Evolutionary conservation across 2,888 invertebrate genomes (phyloP).

Genomic region (Tortricodes alternella): DNA sequence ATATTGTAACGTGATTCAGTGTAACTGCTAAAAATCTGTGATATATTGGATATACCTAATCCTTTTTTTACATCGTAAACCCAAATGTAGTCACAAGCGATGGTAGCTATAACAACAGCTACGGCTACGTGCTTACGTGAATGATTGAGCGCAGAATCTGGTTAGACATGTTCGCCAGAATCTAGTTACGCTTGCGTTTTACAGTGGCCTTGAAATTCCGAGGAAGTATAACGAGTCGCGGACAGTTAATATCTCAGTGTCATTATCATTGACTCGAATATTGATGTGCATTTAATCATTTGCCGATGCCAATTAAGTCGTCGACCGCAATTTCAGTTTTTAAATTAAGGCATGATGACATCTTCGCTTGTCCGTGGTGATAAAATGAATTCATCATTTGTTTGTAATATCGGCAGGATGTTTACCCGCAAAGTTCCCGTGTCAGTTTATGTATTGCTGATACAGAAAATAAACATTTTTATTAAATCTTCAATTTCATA

Average conservation of each 20-base stretch:
- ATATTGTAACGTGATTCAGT: too few relatives aligned
- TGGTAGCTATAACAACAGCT: neutral
- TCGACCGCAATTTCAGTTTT: conserved; percentile 8
- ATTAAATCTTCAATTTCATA: conserved; percentile 3
- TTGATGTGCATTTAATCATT: conserved; percentile 18
- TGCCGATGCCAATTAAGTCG: conserved; percentile 19
- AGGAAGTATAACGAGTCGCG: conserved; percentile 21
- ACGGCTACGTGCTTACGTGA: neutral
- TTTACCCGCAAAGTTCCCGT: conserved; percentile 54
- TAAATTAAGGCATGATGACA: conserved; percentile 2
- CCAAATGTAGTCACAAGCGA: too few relatives aligned
- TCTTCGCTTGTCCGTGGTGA: neutral
- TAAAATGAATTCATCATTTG: conserved; percentile 10
- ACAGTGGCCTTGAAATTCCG: conserved; percentile 29
- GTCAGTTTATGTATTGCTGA: conserved; percentile 36
- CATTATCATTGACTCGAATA: conserved; percentile 14
- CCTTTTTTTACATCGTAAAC: too few relatives aligned
- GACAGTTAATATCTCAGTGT: conserved; percentile 10
- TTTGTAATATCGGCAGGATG: conserved; percentile 44
- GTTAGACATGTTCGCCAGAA: conserved; percentile 27
- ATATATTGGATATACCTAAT: too few relatives aligned
- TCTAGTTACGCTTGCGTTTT: conserved; percentile 26
- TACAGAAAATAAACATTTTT: conserved; percentile 31
- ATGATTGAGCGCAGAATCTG: conserved; percentile 11
- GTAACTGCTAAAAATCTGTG: too few relatives aligned